Evolutionary conservation across 2,797 vertebrate genomes (phyloP).

Genomic region (Enteromius unitaeniatus): DNA sequence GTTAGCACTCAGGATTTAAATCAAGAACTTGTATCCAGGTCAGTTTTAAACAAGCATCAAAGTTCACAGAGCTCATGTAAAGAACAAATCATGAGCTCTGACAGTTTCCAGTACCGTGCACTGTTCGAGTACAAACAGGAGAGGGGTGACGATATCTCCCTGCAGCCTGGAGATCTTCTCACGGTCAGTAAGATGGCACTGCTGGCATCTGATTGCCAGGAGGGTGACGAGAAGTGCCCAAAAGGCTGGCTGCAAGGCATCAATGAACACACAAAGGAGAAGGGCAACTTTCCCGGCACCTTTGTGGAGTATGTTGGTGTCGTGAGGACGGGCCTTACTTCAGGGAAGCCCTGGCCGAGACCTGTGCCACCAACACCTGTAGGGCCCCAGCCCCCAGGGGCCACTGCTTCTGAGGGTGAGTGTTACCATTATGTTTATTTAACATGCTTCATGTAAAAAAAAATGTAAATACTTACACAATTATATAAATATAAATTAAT

Average conservation of each 20-base stretch:
- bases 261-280: conserved; percentile 84
- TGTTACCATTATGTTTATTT: conserved; percentile 38
- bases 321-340: conserved; percentile 52
- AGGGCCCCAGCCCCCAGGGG: conserved; percentile 59
- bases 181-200: conserved; percentile 74
- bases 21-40: conserved; percentile 23
- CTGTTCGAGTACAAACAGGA: conserved; percentile 84
- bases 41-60: conserved; percentile 30
- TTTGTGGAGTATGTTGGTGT: conserved; percentile 84
- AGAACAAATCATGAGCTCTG: conserved; percentile 72
- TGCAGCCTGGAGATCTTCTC: conserved; percentile 82
- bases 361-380: conserved; percentile 72
- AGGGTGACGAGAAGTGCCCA: conserved; percentile 80
- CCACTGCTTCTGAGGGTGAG: conserved; percentile 76
- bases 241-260: conserved; percentile 83
- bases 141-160: conserved; percentile 80
- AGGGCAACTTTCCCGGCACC: conserved; percentile 83
- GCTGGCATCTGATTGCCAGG: conserved; percentile 74
- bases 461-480: background rate
- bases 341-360: conserved; percentile 74
- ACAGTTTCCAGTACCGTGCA: conserved; percentile 82
- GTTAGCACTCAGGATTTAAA: conserved; percentile 44
- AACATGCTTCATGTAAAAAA: background rate
- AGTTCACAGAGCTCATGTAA: conserved; percentile 56
- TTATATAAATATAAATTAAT: background rate